Percentiles rank a stretch among this genome's conserved stretches.
phyloP scores from a whole-genome alignment of 2,888 invertebrate species.

The Athalia cordata region DNA sequence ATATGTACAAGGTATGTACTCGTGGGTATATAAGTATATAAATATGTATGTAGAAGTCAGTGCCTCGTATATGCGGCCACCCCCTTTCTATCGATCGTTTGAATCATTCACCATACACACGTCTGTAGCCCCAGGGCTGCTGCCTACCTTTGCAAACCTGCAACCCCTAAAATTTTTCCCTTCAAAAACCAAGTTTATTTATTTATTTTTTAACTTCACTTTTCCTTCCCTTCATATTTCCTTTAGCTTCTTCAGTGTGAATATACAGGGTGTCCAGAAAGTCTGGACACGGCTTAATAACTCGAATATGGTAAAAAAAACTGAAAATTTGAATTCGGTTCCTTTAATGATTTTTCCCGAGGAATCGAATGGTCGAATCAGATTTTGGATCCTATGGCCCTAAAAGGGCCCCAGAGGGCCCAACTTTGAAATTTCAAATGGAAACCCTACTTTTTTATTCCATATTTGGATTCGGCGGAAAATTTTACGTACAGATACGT shows the following conservation, averaged over 20 bases:
- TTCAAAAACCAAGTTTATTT: not conserved
- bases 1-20: not conserved
- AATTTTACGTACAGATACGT: no score
- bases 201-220: not conserved
- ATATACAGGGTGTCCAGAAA: no score
- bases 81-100: constrained; percentile 41
- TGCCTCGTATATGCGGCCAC: not conserved
- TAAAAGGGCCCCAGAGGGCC: no score
- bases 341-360: no score
- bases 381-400: no score
- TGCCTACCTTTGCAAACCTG: constrained; percentile 9
- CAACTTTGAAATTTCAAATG: no score
- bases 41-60: constrained; percentile 1
- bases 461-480: no score
- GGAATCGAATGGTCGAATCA: no score
- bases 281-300: no score
- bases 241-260: constrained; percentile 18
- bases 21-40: not conserved
- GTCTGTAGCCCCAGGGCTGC: constrained; percentile 12
- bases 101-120: constrained; percentile 39
- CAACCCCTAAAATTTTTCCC: constrained; percentile 11
- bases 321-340: no score
- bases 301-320: no score
- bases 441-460: no score
- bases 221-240: constrained; percentile 2